phyloP scores from a whole-genome alignment of 2,797 vertebrate genomes.

The Emydoidea blandingii region DNA sequence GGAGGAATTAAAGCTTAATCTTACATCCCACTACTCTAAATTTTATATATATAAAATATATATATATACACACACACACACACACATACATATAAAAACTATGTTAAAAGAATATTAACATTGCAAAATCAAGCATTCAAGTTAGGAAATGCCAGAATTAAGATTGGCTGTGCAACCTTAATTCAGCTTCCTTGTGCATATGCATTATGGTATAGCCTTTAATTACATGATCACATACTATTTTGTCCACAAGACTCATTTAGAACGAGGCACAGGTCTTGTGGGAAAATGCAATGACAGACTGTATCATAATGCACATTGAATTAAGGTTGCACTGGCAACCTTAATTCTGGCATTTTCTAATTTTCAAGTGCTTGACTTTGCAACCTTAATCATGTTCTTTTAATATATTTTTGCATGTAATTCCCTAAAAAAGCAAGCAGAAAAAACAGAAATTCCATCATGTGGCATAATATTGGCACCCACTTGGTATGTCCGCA shows the following conservation, averaged over 20 bases:
- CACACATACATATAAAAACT: not conserved
- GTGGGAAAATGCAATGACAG: too few species aligned
- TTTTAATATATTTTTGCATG: too few species aligned
- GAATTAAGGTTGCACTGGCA: too few species aligned
- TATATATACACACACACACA: not conserved
- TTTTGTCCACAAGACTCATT: not conserved
- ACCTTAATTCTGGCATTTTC: too few species aligned
- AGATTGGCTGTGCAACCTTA: not conserved
- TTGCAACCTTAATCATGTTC: too few species aligned
- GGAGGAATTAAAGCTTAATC: not conserved
- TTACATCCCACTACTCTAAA: not conserved
- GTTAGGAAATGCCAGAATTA: not conserved
- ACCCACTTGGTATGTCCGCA: too few species aligned
- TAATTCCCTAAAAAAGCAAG: too few species aligned
- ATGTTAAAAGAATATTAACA: not conserved
- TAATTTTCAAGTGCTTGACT: too few species aligned
- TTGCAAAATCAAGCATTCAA: not conserved
- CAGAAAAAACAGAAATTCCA: too few species aligned
- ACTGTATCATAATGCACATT: too few species aligned
- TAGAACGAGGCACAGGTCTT: too few species aligned
- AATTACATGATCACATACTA: rapidly evolving
- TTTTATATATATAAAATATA: not conserved
- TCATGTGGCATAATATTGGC: too few species aligned
- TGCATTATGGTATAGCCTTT: not conserved
- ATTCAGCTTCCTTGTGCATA: not conserved